phyloP scores from a whole-genome alignment of 2,113 vertebrate genomes.

The Macaca nemestrina region DNA sequence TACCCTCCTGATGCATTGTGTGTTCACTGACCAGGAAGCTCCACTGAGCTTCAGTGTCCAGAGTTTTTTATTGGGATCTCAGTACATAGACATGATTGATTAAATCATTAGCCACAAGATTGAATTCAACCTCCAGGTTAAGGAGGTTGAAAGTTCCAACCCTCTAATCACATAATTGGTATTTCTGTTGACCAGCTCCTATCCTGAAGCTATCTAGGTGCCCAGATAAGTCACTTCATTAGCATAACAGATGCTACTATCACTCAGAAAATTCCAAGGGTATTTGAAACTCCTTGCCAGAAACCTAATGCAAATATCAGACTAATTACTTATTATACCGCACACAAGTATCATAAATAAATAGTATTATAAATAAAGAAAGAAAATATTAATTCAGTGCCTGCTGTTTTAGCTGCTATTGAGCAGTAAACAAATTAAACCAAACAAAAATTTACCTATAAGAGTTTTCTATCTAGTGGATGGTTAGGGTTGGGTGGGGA shows the following conservation, averaged over 20 bases:
- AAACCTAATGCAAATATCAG: background rate
- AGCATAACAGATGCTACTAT: background rate
- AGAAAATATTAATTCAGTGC: background rate
- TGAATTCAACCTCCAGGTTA: background rate
- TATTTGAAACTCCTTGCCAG: background rate
- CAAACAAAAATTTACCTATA: background rate
- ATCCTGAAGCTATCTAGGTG: background rate
- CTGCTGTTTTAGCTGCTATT: background rate
- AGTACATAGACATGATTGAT: background rate
- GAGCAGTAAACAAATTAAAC: background rate
- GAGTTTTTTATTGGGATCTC: background rate
- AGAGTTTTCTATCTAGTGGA: background rate
- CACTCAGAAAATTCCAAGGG: background rate
- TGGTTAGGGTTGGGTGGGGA: background rate
- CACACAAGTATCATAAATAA: background rate
- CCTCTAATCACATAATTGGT: background rate
- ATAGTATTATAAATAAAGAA: background rate
- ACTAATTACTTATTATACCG: background rate
- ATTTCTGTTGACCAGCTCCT: background rate
- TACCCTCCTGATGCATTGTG: background rate
- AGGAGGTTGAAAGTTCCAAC: background rate
- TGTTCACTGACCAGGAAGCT: background rate
- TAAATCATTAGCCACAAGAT: background rate
- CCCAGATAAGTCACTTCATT: background rate
- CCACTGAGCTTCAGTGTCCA: background rate